Conservation (phyloP, 2,888 invertebrate genomes). For the Eupithecia centaureata region DNA sequence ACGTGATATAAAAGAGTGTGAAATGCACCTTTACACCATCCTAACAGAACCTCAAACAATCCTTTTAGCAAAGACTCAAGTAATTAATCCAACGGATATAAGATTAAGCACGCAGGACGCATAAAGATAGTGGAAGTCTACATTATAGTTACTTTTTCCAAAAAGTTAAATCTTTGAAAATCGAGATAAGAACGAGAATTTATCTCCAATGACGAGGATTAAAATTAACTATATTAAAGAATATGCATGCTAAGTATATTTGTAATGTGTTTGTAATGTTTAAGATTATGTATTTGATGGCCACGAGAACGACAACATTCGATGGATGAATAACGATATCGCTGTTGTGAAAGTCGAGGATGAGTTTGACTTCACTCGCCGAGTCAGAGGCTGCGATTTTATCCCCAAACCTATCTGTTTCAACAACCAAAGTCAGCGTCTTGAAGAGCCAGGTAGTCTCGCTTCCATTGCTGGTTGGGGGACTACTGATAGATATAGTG, state of each 20-base stretch:
- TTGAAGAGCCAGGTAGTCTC: conserved; percentile 52
- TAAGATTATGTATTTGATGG: conserved; percentile 67
- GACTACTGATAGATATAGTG: conserved; percentile 54
- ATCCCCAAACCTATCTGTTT: conserved; percentile 58
- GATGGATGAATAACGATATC: conserved; percentile 71
- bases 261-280: not conserved
- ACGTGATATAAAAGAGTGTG: not conserved
- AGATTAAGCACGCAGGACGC: too few relatives aligned
- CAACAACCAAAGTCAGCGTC: conserved; percentile 54
- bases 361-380: conserved; percentile 61
- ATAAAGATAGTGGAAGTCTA: too few relatives aligned
- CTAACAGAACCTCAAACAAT: not conserved
- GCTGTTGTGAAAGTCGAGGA: conserved; percentile 66
- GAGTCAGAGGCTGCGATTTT: conserved; percentile 62
- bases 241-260: not conserved
- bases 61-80: not conserved
- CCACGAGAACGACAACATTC: conserved; percentile 65
- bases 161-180: too few relatives aligned
- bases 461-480: conserved; percentile 64
- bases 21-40: not conserved
- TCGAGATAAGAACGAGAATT: too few relatives aligned
- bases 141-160: too few relatives aligned
- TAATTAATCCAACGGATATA: too few relatives aligned
- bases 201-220: too few relatives aligned
- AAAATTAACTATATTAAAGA: too few relatives aligned